Evolutionary conservation across 1,140 invertebrate species (phyloP).

Genomic region (Anagrus nilaparvatae): DNA sequence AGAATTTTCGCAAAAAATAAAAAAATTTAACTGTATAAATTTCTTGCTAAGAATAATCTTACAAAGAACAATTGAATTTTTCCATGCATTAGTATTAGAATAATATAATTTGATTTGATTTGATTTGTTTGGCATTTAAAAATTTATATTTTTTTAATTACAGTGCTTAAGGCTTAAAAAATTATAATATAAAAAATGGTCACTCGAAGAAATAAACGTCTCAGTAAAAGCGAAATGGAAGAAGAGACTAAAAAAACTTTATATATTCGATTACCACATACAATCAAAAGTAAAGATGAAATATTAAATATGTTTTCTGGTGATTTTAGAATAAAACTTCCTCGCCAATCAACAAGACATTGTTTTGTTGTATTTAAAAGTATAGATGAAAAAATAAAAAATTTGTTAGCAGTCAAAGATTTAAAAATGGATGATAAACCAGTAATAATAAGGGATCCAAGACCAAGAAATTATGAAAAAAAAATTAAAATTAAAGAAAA

Average conservation of each 20-base stretch:
- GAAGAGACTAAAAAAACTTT: conserved; percentile 22
- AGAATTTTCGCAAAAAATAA: no score
- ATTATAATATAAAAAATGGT: no score
- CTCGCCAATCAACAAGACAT: conserved; percentile 23
- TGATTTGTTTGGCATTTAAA: no score
- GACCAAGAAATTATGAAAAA: conserved; percentile 5
- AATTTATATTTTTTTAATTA: no score
- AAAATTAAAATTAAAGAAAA: conserved; percentile 7
- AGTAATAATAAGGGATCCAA: conserved; percentile 16
- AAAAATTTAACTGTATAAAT: no score
- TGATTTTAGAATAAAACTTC: conserved; percentile 25
- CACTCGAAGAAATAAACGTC: no score
- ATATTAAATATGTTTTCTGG: conserved; percentile 25
- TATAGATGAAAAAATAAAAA: conserved; percentile 22
- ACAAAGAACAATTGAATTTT: no score
- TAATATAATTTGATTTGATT: no score
- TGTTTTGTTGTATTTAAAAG: conserved; percentile 28
- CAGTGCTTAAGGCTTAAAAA: no score
- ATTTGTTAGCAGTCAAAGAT: conserved; percentile 19
- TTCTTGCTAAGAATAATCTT: no score
- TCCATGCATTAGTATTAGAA: no score
- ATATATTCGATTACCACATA: conserved; percentile 24
- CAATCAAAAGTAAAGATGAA: conserved; percentile 22
- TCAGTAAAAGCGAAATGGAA: no score
- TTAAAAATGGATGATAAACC: conserved; percentile 22